phyloP scores from a whole-genome alignment of 2,888 invertebrate genomes.

The Drosophila picticornis region DNA sequence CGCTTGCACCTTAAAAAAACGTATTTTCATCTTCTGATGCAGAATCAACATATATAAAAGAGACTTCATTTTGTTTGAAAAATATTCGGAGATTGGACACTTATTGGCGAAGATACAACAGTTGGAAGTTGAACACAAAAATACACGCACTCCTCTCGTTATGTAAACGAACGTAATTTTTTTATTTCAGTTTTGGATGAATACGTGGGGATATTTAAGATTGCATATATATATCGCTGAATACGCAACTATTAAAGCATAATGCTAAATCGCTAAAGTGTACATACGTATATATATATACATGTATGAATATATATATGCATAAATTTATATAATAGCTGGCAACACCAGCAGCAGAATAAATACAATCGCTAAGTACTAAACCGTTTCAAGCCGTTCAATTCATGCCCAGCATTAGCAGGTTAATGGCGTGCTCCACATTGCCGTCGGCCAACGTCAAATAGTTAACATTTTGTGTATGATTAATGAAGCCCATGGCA shows the following conservation, averaged over 20 bases:
- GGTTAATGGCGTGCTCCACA: conserved; percentile 95
- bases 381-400: conserved; percentile 39
- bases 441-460: conserved; percentile 92
- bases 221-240: conserved; percentile 32
- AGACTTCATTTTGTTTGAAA: too few species aligned
- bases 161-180: conserved; percentile 33
- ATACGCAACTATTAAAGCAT: conserved; percentile 32
- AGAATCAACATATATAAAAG: too few species aligned
- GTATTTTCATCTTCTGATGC: too few species aligned
- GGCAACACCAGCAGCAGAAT: conserved; percentile 47
- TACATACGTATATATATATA: conserved; percentile 39
- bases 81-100: too few species aligned
- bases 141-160: conserved; percentile 39
- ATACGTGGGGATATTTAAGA: conserved; percentile 27
- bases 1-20: too few species aligned
- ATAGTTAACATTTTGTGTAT: conserved; percentile 93
- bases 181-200: conserved; percentile 35
- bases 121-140: too few species aligned
- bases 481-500: conserved; percentile 95
- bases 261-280: conserved; percentile 56
- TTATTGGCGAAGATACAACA: too few species aligned
- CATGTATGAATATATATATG: conserved; percentile 27
- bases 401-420: conserved; percentile 88
- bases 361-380: conserved; percentile 53
- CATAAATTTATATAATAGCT: conserved; percentile 43